Base-by-base conservation (phyloP, 2,888 invertebrate species). In the Lagria hirta region DNA sequence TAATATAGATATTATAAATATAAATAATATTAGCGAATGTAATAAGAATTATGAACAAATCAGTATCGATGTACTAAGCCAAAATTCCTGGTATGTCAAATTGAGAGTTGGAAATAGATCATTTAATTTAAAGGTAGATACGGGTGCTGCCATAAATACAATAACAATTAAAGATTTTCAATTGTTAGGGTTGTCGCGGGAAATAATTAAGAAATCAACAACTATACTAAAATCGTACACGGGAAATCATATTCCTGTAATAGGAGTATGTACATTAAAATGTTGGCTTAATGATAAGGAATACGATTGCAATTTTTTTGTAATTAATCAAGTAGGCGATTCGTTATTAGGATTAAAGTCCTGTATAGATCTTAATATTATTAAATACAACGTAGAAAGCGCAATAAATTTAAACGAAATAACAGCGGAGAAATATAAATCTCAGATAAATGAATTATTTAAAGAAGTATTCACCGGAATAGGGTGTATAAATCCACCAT, bases 111-210 rank as follows among this genome's bases (percentile, higher is more conserved):
- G 45, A 29, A 36, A 45, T 14, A 33, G 34, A 27, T 13, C 17
- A 38, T 30, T 40, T 35, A 30, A 12, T 4, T 30, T 11, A 24
- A 40, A 41, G 40, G 26, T n/a, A n/a, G n/a, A n/a, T 26, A 44
- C 33, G n/a, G 47, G 52, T 8, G 47, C 48, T 12, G 36, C 16
- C 26, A 48, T 32, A 10, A 52, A 52, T 48, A 26, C 45, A 15
- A 37, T 43, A n/a, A n/a, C n/a, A n/a, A n/a, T n/a, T n/a, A n/a
- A n/a, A n/a, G n/a, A n/a, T n/a, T n/a, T n/a, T n/a, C n/a, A n/a
- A n/a, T n/a, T n/a, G n/a, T n/a, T n/a, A n/a, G n/a, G n/a, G n/a
- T n/a, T n/a, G n/a, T n/a, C n/a, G n/a, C n/a, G n/a, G n/a, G n/a
- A n/a, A n/a, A 26, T 24, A 20, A 27, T 30, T 48, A 27, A 24